phyloP scores from a whole-genome alignment of 2,113 vertebrate species.

The Pongo pygmaeus region DNA sequence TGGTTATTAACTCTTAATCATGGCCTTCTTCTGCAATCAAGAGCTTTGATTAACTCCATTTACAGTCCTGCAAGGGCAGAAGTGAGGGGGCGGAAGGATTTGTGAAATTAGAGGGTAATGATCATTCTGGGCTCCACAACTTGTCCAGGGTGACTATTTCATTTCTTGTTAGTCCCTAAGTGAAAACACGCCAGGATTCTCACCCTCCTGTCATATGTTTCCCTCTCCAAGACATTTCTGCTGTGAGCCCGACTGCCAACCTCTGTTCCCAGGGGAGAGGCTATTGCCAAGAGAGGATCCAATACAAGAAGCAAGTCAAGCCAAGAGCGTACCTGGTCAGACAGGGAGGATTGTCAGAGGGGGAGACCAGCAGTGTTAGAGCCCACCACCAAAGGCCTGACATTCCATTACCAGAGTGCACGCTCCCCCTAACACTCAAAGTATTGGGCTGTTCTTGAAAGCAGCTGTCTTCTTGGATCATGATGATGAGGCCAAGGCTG shows the following conservation, averaged over 20 bases:
- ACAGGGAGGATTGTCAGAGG: background rate
- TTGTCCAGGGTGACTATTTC: background rate
- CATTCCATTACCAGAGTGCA: background rate
- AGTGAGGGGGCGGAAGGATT: background rate
- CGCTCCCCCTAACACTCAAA: background rate
- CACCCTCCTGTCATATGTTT: background rate
- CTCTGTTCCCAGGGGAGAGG: background rate
- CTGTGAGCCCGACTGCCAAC: background rate
- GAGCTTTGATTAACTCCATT: constrained; percentile 43
- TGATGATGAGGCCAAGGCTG: background rate
- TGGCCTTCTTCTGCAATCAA: constrained; percentile 9
- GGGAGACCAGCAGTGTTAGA: background rate
- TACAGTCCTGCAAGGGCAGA: constrained; percentile 17
- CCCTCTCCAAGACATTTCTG: background rate
- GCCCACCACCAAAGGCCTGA: background rate
- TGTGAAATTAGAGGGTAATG: background rate
- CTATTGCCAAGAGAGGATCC: background rate
- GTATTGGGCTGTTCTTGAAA: background rate
- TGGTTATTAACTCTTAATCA: constrained; percentile 5
- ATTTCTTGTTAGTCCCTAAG: background rate
- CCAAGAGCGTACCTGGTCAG: background rate
- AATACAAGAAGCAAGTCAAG: background rate
- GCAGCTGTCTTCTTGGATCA: background rate
- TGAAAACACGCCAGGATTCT: background rate
- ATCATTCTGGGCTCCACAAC: background rate